Base-by-base conservation (phyloP, 1,140 invertebrate genomes). In the Platyura marginata region DNA sequence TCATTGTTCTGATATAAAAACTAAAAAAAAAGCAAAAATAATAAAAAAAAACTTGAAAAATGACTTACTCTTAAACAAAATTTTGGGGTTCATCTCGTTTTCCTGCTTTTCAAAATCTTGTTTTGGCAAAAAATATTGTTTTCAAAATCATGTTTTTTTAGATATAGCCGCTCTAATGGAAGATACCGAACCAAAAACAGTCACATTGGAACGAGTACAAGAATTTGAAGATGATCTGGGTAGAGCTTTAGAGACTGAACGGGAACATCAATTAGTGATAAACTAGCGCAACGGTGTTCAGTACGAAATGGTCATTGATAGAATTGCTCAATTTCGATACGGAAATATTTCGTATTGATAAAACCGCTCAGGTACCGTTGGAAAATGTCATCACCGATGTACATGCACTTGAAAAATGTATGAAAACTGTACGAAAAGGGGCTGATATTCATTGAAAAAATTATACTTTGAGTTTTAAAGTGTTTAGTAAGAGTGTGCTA, bases 81-180 rank as follows among this genome's bases (percentile, higher is more conserved):
- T n/a, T n/a, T n/a, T n/a, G n/a, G n/a, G n/a, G n/a, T n/a, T n/a
- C n/a, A n/a, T n/a, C n/a, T n/a, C n/a, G n/a, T n/a, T n/a, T n/a
- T n/a, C n/a, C n/a, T n/a, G n/a, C n/a, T n/a, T n/a, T n/a, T n/a
- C n/a, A n/a, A n/a, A n/a, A n/a, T n/a, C n/a, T n/a, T n/a, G n/a
- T n/a, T n/a, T n/a, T n/a, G n/a, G n/a, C n/a, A n/a, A n/a, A n/a
- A n/a, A n/a, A n/a, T n/a, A n/a, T n/a, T n/a, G n/a, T n/a, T n/a
- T n/a, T n/a, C n/a, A n/a, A n/a, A n/a, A n/a, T n/a, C n/a, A n/a
- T n/a, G n/a, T n/a, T n/a, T n/a, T 93, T 44, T 97, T 98, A 60
- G 94, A 98, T 66, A 93, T 98, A 23, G 87, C 86, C 3, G 85
- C 88, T 19, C 66, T 99, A 8, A 89, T 97, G 79, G 93, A 98